phyloP scores from a whole-genome alignment of 2,113 vertebrate species.

The Colaptes auratus region DNA sequence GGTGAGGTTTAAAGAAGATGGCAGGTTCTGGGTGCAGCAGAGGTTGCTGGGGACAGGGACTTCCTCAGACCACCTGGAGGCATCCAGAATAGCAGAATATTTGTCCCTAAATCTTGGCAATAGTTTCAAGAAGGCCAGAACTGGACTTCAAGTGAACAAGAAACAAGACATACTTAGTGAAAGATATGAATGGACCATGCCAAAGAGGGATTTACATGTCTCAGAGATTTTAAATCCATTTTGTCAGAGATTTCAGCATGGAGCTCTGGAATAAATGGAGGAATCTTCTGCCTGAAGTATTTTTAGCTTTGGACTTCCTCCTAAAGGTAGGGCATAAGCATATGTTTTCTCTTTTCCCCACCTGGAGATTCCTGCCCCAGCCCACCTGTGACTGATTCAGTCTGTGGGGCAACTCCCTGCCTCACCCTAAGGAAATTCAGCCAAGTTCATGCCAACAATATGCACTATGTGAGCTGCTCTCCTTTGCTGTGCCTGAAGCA shows the following conservation, averaged over 20 bases:
- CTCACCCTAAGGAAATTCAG: not conserved
- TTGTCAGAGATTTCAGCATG: not conserved
- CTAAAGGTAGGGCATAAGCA: not conserved
- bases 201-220: not conserved
- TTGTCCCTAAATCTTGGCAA: not conserved
- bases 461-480: not conserved
- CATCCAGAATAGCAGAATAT: not conserved
- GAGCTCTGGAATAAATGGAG: not conserved
- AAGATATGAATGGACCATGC: not conserved
- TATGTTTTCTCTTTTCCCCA: slow-evolving; percentile 1
- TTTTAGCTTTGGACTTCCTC: slow-evolving; percentile 19
- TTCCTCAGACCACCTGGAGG: not conserved
- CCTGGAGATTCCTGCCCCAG: not conserved
- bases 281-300: not conserved
- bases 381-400: not conserved
- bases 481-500: not conserved
- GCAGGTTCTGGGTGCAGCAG: not conserved
- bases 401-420: not conserved
- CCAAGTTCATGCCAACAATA: not conserved
- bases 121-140: not conserved
- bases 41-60: not conserved
- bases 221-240: not conserved
- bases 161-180: not conserved
- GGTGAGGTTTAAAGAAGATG: not conserved
- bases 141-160: not conserved